A percentile compares a stretch with the other conserved stretches of the same genome.
Evolutionary conservation across 2,888 invertebrate genomes (phyloP).

Genomic region (Apamea anceps): DNA sequence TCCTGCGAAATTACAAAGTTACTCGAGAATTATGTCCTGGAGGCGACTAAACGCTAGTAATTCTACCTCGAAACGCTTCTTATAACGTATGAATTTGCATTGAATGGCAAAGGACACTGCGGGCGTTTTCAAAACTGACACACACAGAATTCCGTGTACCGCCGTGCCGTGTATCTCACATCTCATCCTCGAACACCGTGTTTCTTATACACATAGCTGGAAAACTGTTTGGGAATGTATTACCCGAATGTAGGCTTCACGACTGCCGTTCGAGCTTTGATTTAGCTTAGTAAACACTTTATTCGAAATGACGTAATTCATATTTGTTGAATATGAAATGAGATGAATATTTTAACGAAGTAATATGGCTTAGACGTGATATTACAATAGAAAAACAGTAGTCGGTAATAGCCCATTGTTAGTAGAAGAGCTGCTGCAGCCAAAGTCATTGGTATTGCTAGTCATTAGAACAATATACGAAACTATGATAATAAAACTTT

Average conservation of each 20-base stretch:
- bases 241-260: conserved; percentile 66
- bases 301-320: conserved; percentile 66
- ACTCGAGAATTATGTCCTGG: conserved; percentile 85
- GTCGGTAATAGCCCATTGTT: conserved; percentile 64
- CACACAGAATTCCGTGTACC: conserved; percentile 72
- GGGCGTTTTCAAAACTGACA: conserved; percentile 79
- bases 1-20: conserved; percentile 82
- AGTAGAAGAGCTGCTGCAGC: conserved; percentile 30
- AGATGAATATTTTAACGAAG: conserved; percentile 62
- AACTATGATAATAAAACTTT: conserved; percentile 28
- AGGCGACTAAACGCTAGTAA: conserved; percentile 90
- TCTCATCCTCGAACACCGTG: conserved; percentile 64
- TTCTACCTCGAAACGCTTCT: conserved; percentile 87
- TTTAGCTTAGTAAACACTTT: conserved; percentile 67
- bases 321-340: conserved; percentile 63
- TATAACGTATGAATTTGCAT: conserved; percentile 89
- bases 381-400: conserved; percentile 59
- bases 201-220: conserved; percentile 59
- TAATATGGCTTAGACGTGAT: conserved; percentile 53
- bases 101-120: conserved; percentile 87
- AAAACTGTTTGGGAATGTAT: conserved; percentile 62
- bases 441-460: conserved; percentile 30
- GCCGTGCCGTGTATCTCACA: conserved; percentile 57
- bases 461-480: conserved; percentile 47
- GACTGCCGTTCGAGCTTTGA: conserved; percentile 63